These are phyloP conservation scores for Haemorhous mexicanus DNA, from an alignment of 2,113 vertebrate genomes.

Conservation along the genomic window DNA sequence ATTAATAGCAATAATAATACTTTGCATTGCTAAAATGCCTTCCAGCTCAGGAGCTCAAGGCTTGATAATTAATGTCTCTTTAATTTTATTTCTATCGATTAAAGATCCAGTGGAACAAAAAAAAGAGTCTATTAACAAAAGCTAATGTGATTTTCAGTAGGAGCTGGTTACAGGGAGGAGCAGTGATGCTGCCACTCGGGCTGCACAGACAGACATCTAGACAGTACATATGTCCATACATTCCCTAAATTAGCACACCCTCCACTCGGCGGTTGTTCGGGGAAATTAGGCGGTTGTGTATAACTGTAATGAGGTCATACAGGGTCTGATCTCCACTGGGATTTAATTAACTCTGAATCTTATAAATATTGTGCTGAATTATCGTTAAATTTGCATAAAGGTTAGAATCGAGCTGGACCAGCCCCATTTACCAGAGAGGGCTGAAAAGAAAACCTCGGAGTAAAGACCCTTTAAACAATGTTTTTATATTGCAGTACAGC, in stretches of 20 bases:
- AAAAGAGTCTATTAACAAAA: slow-evolving; percentile 57
- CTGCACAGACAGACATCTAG: slow-evolving; percentile 45
- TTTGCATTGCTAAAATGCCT: slow-evolving; percentile 64
- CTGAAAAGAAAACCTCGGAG: background rate
- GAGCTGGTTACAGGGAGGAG: slow-evolving; percentile 14
- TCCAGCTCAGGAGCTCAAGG: slow-evolving; percentile 45
- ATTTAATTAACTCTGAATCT: slow-evolving; percentile 76
- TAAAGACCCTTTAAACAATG: background rate
- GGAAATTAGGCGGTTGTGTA: slow-evolving; percentile 68
- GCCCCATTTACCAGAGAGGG: background rate
- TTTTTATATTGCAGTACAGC: background rate
- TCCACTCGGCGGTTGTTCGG: slow-evolving; percentile 53
- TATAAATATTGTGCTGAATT: slow-evolving; percentile 75
- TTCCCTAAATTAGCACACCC: slow-evolving; percentile 50
- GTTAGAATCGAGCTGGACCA: slow-evolving; percentile 57
- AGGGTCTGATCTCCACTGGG: slow-evolving; percentile 71
- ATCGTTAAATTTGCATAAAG: slow-evolving; percentile 70
- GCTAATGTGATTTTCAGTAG: slow-evolving; percentile 60
- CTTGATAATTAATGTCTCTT: slow-evolving; percentile 62
- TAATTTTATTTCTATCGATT: slow-evolving; percentile 68
- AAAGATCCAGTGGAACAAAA: slow-evolving; percentile 40
- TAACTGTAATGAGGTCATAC: slow-evolving; percentile 73
- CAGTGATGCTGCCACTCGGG: background rate
- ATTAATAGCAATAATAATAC: slow-evolving; percentile 60
- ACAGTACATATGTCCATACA: slow-evolving; percentile 55